These are phyloP conservation scores for Pemphredon lugubris DNA, from an alignment of 2,888 invertebrate species.

Conservation along the genomic window DNA sequence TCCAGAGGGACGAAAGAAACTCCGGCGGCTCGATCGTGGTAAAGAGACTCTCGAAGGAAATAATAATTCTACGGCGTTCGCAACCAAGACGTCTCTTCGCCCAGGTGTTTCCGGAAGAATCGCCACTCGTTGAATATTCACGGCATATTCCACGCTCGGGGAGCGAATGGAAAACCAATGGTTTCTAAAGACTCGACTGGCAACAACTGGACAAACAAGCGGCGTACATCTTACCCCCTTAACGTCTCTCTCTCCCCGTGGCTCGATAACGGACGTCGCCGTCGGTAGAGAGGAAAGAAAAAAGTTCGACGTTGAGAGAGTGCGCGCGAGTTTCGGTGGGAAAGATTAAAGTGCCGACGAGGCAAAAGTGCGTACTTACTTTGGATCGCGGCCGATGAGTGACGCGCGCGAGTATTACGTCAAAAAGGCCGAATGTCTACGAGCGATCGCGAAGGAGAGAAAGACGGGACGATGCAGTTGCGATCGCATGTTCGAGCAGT, in stretches of 20 bases:
- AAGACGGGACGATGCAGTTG: slow-evolving; percentile 40
- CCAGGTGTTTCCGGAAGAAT: slow-evolving; percentile 1
- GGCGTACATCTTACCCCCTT: too few relatives aligned
- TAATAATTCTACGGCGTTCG: slow-evolving; percentile 10
- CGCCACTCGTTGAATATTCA: slow-evolving; percentile 13
- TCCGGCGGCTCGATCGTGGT: neutral
- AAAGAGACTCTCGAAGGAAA: neutral
- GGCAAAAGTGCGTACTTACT: slow-evolving; percentile 13
- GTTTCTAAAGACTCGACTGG: slow-evolving; percentile 10
- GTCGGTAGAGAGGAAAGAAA: too few relatives aligned
- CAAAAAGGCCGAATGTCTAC: slow-evolving; percentile 48
- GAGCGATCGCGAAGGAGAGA: slow-evolving; percentile 16
- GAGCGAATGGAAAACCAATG: slow-evolving; percentile 4
- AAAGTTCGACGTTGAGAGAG: neutral
- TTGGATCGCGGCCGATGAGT: neutral
- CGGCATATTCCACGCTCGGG: slow-evolving; percentile 3
- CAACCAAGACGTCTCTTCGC: neutral
- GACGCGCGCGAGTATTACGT: slow-evolving; percentile 3
- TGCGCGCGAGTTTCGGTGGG: slow-evolving; percentile 27
- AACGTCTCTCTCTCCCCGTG: too few relatives aligned
- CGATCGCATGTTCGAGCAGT: slow-evolving; percentile 23
- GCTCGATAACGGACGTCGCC: too few relatives aligned
- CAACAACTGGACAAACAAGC: neutral
- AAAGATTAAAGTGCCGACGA: slow-evolving; percentile 20
- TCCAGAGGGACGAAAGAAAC: slow-evolving; percentile 11